Conservation (phyloP, 2,888 invertebrate species). For the Coecobrya sp. region DNA sequence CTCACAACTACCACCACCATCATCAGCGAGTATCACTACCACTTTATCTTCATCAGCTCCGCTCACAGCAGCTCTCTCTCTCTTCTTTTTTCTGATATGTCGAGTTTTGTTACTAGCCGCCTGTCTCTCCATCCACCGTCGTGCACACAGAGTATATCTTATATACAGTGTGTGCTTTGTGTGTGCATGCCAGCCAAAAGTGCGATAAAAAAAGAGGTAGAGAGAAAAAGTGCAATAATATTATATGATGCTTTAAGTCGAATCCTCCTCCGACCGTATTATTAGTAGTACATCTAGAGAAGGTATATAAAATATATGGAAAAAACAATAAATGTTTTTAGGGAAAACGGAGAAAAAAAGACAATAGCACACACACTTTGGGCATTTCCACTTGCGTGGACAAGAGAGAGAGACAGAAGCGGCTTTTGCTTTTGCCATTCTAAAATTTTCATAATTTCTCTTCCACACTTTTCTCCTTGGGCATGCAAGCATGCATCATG, state of each 20-base stretch:
- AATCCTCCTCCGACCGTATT: neutral
- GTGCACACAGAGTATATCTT: neutral
- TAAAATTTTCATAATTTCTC: conserved; percentile 72
- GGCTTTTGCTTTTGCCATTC: conserved; percentile 62
- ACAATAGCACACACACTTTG: conserved; percentile 51
- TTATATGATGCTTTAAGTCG: conserved; percentile 56
- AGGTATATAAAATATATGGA: neutral
- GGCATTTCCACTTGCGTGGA: conserved; percentile 72
- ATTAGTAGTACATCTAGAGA: neutral
- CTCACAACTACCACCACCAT: conserved; percentile 53
- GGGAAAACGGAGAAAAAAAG: conserved; percentile 28
- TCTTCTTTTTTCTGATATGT: conserved; percentile 48
- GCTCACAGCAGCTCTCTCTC: conserved; percentile 48
- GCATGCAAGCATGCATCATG: conserved; percentile 52
- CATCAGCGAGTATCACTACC: conserved; percentile 69
- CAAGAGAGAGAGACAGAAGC: conserved; percentile 36
- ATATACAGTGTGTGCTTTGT: neutral
- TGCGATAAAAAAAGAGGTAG: conserved; percentile 46
- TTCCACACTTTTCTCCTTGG: conserved; percentile 5
- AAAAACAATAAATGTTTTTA: conserved; percentile 47
- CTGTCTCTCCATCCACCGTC: neutral
- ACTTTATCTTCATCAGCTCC: conserved; percentile 79
- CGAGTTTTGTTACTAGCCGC: conserved; percentile 60
- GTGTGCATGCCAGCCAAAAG: conserved; percentile 21
- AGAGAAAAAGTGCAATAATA: conserved; percentile 67